Evolutionary conservation across 64 coral and sea anemone species (phyloP).

Genomic region (Hydrozoanthus tunicans): DNA sequence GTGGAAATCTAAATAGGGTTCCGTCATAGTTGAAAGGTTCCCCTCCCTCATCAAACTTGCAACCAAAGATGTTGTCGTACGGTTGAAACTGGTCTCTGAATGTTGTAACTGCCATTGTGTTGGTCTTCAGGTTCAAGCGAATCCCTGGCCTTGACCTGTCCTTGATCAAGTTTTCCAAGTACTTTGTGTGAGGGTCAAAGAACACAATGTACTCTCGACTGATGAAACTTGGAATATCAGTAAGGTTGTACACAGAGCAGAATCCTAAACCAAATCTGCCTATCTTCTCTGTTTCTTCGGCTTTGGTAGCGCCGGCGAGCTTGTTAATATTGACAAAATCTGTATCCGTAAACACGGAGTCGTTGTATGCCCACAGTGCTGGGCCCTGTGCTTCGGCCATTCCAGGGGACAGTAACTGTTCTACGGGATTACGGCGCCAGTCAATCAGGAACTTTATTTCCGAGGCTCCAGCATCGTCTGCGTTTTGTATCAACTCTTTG

Average conservation of each 20-base stretch:
- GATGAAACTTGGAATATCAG: conserved; percentile 95
- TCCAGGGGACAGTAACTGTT: conserved; percentile 72
- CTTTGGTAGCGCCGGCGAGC: conserved; percentile 85
- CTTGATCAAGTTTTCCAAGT: conserved; percentile 83
- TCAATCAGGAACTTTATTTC: conserved; percentile 94
- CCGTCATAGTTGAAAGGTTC: conserved; percentile 80
- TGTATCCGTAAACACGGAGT: conserved; percentile 85
- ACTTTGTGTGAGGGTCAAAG: conserved; percentile 90
- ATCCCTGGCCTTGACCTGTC: conserved; percentile 88
- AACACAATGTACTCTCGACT: conserved; percentile 92
- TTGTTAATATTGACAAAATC: conserved; percentile 99
- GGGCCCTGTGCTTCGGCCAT: conserved; percentile 92
- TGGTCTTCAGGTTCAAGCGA: conserved; percentile 79
- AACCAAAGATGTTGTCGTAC: conserved; percentile 86
- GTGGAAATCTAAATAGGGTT: conserved; percentile 91
- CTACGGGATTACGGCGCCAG: conserved; percentile 72
- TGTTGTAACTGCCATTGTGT: conserved; percentile 65
- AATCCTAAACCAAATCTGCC: conserved; percentile 96
- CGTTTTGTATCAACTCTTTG: conserved; percentile 98
- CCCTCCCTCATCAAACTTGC: conserved; percentile 46
- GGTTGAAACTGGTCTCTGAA: conserved; percentile 93
- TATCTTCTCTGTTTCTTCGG: conserved; percentile 72
- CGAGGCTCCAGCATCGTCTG: conserved; percentile 91
- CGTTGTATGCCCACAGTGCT: conserved; percentile 90
- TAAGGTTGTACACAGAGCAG: conserved; percentile 81